Base-by-base conservation (phyloP, 2,797 vertebrate species). In the Brachyrhaphis roseni region DNA sequence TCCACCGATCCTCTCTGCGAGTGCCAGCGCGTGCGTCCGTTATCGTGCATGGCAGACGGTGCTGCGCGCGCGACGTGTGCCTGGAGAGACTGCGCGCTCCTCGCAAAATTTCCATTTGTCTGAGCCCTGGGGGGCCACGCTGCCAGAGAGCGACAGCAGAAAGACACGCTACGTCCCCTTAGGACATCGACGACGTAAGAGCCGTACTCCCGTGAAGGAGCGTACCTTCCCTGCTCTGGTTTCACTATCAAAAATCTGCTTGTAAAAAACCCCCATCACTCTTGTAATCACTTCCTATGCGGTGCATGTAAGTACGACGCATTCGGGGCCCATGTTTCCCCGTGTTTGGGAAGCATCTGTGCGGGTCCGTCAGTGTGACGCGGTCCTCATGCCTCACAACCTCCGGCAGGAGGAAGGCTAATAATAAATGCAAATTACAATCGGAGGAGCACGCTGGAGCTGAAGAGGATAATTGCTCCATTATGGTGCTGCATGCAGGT, bases 371-470 rank as follows among this genome's bases (percentile, higher is more conserved):
- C 89, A 81, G 84, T 73, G 88, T 79, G 89, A 86, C 85, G 86
- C 74, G 86, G 68, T 87, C 86, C 90, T 77, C 83, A 84, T 2
- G 82, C 87, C 78, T 88, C 87, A 62, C 84, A 82, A 90, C 77
- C 86, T 68, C 86, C 72, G 83, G 85, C 88, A 89, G 87, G 64
- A 84, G 81, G 88, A 87, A 83, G 87, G 89, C 90, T 92, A 92
- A 94, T 94, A 91, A 93, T 89, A 91, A 92, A 95, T 94, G 94
- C 94, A 93, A 94, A 95, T 95, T 94, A 88, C 93, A 93, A 93
- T 93, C 91, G 94, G 84, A 91, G 89, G 84, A 91, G 90, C 86
- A 90, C 86, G 91, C 91, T 80, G 71, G 87, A 87, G 86, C 87
- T 83, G 84, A 85, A 94, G 92, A 93, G 90, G 90, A 94, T 94